Evolutionary conservation across 2,797 vertebrate species (phyloP).

Genomic region (Sphaeramia orbicularis): DNA sequence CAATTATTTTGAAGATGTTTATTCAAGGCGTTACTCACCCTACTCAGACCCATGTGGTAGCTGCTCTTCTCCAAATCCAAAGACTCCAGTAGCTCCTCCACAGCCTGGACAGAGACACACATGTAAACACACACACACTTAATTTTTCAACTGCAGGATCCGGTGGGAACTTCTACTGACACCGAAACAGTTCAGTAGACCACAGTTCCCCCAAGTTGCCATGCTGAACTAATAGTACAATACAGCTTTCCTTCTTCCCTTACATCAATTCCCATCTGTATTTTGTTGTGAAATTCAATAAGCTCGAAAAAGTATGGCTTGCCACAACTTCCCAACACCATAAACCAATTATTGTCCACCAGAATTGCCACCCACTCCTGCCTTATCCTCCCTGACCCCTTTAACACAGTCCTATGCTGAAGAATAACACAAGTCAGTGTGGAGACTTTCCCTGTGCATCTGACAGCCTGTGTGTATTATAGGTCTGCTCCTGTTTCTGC

Average conservation of each 20-base stretch:
- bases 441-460: constrained; percentile 51
- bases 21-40: constrained; percentile 84
- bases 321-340: constrained; percentile 22
- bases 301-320: constrained; percentile 40
- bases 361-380: constrained; percentile 55
- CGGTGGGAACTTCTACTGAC: constrained; percentile 49
- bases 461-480: constrained; percentile 50
- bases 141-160: constrained; percentile 57
- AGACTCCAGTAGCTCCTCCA: constrained; percentile 95
- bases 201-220: constrained; percentile 36
- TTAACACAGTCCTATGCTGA: constrained; percentile 42
- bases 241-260: constrained; percentile 29
- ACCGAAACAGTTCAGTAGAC: constrained; percentile 46
- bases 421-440: constrained; percentile 30
- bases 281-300: constrained; percentile 41
- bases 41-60: constrained; percentile 96
- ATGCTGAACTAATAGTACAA: constrained; percentile 53
- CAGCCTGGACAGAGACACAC: constrained; percentile 86
- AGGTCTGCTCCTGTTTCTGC: constrained; percentile 62
- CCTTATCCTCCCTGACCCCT: constrained; percentile 55
- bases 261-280: constrained; percentile 35
- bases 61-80: constrained; percentile 97
- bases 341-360: constrained; percentile 44
- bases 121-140: constrained; percentile 39
- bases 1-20: constrained; percentile 44